Base-by-base conservation (phyloP, 2,113 vertebrate species). In the Cacatua alba region DNA sequence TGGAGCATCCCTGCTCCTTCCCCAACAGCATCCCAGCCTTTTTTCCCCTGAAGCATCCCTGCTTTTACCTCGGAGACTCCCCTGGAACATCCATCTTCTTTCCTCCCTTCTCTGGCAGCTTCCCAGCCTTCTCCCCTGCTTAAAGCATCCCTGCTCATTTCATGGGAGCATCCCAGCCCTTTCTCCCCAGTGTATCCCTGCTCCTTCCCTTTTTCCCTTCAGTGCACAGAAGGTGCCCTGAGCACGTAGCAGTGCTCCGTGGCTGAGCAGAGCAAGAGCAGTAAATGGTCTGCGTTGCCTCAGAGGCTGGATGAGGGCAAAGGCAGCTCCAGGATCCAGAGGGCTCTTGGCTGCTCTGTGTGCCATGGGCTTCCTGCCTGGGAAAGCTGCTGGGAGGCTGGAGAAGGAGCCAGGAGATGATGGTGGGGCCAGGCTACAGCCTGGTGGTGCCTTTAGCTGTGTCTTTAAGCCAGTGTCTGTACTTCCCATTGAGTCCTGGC, bases 401-500 rank as follows among this genome's bases (percentile, higher is more conserved):
- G 65, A 55, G 46, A 65, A 68, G 53, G 71, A 49, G 57, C 48
- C 77, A 33, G 51, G 43, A 26, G 13, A 11, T 11, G 0, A 4
- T 8, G 72, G 7, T 23, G 39, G 51, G 52, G 41, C 57, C 53
- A 24, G 70, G 21, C 37, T 72, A 21, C 12, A 35, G 64, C 53
- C 57, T 2, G 0, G 37, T 1, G 26, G 18, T 55, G 81, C 6
- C 4, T 69, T 53, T 26, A 41, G 74, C n/a, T 17, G 39, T n/a
- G 79, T 17, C n/a, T 60, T 19, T 17, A 33, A 35, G 44, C 19
- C 3, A 0, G 26, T 2, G 35, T 10, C 19, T 28, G 23, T 69
- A 9, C 26, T 0, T 0, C 64, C 51, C 14, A 2, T 1, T 5
- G 21, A 53, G 12, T 51, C 52, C 13, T 81, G 81, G 17, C 33